Base-by-base conservation (phyloP, 2,888 invertebrate genomes). In the Sinelater perroti region DNA sequence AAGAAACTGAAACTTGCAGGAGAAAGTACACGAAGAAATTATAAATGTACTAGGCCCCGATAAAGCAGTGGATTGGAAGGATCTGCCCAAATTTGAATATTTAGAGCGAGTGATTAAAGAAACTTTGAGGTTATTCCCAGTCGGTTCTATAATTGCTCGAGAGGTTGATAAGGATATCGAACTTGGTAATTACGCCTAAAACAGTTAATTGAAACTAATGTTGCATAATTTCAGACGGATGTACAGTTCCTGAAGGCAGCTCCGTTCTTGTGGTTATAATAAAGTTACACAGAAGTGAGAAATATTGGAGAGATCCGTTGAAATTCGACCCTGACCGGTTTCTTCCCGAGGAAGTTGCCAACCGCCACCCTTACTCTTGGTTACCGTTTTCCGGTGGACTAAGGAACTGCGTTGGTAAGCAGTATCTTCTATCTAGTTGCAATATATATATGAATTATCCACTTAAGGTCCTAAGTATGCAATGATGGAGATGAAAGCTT, bases 41-140 rank as follows among this genome's bases (percentile, higher is more conserved):
- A 69, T 73, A 51, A 66, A 67, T 8, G 80, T 83, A 31, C 81
- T 82, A 46, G 79, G 79, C 1, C 78, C 79, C 0, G 70, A 71
- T 14, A 71, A 80, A 50, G 52, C 64, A 2, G 75, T 82, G 1
- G 79, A 71, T 8, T 78, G 78, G 60, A 80, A 80, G 28, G 83
- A 84, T 68, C 62, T 84, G 31, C 67, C 72, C 45, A 79, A 79
- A 59, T 80, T 84, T 81, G 78, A 80, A 10, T 82, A 80, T 64
- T 65, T 83, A 51, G 84, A 84, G 63, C 73, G 81, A 63, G 82
- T 83, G 0, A 78, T 84, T 13, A 84, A 83, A 65, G 84, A 84
- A 67, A 79, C 82, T 0, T 77, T 84, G 78, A 73, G 84, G 26
- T 61, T 84, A 2, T 83, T 82, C 63, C 62, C 58, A 1, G 44